phyloP scores from a whole-genome alignment of 2,797 vertebrate genomes.

The Phalanger gymnotis region DNA sequence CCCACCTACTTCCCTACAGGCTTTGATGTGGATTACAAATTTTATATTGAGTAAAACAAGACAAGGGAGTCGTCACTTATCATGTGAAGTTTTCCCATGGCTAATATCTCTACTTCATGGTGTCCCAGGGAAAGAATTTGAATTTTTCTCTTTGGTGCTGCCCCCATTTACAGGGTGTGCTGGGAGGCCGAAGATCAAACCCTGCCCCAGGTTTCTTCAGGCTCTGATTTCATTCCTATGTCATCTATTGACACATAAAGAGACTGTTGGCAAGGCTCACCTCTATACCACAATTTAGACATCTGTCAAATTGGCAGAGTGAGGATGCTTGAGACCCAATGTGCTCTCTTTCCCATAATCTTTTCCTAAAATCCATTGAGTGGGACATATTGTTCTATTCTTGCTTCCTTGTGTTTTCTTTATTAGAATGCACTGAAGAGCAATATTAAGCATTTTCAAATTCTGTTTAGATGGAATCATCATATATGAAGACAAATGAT shows the following conservation, averaged over 20 bases:
- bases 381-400: background rate
- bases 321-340: background rate
- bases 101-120: background rate
- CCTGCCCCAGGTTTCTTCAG: background rate
- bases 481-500: background rate
- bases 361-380: background rate
- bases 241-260: background rate
- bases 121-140: background rate
- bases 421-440: background rate
- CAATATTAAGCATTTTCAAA: background rate
- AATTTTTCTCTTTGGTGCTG: background rate
- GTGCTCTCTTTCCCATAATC: background rate
- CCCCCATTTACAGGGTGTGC: background rate
- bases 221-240: background rate
- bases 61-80: background rate
- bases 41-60: background rate
- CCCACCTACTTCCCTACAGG: background rate
- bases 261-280: background rate
- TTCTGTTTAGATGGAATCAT: background rate
- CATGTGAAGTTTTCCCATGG: background rate
- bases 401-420: background rate
- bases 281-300: background rate
- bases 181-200: background rate
- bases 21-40: background rate
- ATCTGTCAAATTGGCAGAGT: background rate